A percentile compares a stretch with the other conserved stretches of the same genome.
Evolutionary conservation across 2,888 invertebrate species (phyloP).

Genomic region (Ophion costatus): DNA sequence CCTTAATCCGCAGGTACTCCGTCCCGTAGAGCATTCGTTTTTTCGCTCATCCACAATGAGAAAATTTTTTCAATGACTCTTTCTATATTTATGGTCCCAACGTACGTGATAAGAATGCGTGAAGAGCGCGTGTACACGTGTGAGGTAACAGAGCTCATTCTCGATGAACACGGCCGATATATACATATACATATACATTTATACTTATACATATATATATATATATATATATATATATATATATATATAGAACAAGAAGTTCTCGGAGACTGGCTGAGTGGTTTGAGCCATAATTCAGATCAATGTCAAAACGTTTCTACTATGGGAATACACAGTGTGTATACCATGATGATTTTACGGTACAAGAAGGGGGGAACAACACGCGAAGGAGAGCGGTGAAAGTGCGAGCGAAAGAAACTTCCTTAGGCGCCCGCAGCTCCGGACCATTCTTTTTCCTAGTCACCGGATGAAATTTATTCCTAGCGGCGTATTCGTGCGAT

Average conservation of each 20-base stretch:
- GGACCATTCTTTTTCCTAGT: constrained; percentile 23
- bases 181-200: constrained; percentile 29
- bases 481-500: neutral
- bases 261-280: constrained; percentile 65
- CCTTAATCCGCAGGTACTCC: neutral
- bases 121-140: constrained; percentile 40
- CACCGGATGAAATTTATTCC: constrained; percentile 12
- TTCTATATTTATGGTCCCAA: constrained; percentile 35
- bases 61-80: constrained; percentile 44
- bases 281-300: constrained; percentile 72
- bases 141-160: constrained; percentile 12
- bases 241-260: constrained; percentile 15
- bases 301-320: constrained; percentile 69
- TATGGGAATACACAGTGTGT: constrained; percentile 25
- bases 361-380: neutral
- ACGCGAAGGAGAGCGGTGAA: constrained; percentile 55
- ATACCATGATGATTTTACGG: constrained; percentile 30
- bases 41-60: constrained; percentile 2
- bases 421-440: constrained; percentile 14
- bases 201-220: too few relatives aligned
- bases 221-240: too few relatives aligned
- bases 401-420: constrained; percentile 56
- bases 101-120: constrained; percentile 53
- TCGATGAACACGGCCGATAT: constrained; percentile 40
- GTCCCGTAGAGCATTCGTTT: constrained; percentile 16